These are phyloP conservation scores for Rhizoglyphus robini DNA, from an alignment of 1,140 invertebrate species.

Conservation along the genomic window DNA sequence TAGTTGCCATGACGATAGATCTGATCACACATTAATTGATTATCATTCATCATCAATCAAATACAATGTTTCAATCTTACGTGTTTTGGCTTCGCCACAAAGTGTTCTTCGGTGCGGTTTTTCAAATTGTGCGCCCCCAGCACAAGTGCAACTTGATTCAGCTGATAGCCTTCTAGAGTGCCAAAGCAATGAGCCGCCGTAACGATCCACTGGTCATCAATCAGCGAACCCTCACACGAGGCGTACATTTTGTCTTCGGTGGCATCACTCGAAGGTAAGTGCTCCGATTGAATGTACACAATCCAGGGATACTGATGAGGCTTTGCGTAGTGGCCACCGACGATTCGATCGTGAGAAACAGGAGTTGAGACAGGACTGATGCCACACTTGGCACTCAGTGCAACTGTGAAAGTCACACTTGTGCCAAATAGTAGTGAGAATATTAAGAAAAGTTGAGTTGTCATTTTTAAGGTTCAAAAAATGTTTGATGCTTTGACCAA, in stretches of 20 bases:
- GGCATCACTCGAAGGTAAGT: not conserved
- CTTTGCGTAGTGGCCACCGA: slow-evolving; percentile 21
- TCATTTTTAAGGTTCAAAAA: too few species aligned
- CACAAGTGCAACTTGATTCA: not conserved
- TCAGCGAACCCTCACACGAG: not conserved
- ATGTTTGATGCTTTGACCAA: too few species aligned
- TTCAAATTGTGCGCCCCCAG: not conserved
- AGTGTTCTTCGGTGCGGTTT: not conserved
- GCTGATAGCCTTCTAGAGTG: not conserved
- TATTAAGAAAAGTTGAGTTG: too few species aligned
- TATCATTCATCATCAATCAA: not conserved
- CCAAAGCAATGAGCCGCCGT: slow-evolving; percentile 7
- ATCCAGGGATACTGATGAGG: slow-evolving; percentile 25
- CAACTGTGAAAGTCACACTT: too few species aligned
- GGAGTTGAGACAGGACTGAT: not conserved
- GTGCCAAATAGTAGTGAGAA: too few species aligned
- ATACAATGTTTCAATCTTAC: not conserved
- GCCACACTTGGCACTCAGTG: too few species aligned
- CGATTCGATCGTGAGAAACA: slow-evolving; percentile 12
- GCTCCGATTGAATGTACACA: not conserved
- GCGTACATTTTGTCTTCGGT: not conserved
- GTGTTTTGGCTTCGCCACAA: not conserved
- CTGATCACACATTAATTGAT: not conserved
- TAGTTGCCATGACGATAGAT: not conserved
- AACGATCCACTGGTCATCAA: slow-evolving; percentile 6